These are phyloP conservation scores for Eilema caniola DNA, from an alignment of 2,888 invertebrate genomes.

Conservation along the genomic window DNA sequence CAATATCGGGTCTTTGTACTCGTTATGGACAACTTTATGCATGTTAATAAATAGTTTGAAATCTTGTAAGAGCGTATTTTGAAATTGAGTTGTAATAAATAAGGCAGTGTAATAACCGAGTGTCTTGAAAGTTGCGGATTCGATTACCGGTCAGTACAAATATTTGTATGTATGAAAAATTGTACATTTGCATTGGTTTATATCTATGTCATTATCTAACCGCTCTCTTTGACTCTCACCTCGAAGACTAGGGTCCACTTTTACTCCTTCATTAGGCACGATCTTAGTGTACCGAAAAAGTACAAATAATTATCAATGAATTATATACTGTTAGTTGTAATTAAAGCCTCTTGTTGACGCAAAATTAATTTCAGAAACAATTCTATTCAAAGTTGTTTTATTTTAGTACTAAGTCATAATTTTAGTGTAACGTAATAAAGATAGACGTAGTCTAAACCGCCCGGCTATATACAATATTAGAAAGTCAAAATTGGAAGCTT, in stretches of 20 bases:
- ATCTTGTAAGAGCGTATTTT: constrained; percentile 4
- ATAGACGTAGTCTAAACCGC: background rate
- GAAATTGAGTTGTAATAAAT: background rate
- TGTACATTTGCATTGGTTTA: no score
- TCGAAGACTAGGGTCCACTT: no score
- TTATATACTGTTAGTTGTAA: background rate
- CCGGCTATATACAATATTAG: background rate
- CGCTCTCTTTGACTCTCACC: no score
- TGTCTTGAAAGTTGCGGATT: background rate
- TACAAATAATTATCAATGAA: no score
- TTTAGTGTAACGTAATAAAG: background rate
- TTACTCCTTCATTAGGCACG: no score
- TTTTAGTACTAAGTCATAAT: background rate
- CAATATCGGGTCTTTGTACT: constrained; percentile 38
- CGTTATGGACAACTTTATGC: constrained; percentile 26
- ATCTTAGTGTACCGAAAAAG: no score
- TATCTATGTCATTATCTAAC: no score
- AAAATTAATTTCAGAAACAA: background rate
- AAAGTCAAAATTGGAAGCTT: background rate
- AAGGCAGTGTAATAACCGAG: background rate
- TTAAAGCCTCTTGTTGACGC: background rate
- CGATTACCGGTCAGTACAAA: background rate
- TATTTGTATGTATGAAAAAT: background rate
- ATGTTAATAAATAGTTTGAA: constrained; percentile 37
- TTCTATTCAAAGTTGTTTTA: background rate